Conservation (phyloP, 2,113 vertebrate genomes). For the Apodemus sylvaticus region DNA sequence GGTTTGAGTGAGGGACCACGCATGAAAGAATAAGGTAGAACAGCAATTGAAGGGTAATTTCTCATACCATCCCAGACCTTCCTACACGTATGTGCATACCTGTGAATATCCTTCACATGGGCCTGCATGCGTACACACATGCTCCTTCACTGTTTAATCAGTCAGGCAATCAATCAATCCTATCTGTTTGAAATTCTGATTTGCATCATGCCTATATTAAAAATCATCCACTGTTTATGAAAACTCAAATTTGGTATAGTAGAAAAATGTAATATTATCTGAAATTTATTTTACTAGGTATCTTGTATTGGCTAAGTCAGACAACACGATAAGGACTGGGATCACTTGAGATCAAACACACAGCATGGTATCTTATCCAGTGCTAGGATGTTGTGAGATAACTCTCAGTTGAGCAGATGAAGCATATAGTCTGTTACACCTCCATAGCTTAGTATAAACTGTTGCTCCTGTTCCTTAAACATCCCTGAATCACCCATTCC, state of each 20-base stretch:
- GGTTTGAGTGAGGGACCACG: too few species aligned
- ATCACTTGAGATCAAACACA: background rate
- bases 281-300: background rate
- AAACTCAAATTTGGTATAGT: background rate
- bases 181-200: background rate
- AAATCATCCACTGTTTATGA: background rate
- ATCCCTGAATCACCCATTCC: accelerated
- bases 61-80: too few species aligned
- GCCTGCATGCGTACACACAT: background rate
- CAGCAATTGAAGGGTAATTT: too few species aligned
- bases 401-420: too few species aligned
- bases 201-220: background rate
- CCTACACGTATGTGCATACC: too few species aligned
- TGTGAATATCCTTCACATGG: too few species aligned
- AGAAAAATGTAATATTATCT: background rate
- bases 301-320: too few species aligned
- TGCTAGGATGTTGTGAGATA: background rate
- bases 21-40: too few species aligned
- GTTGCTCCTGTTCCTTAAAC: background rate
- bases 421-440: background rate
- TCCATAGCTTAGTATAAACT: background rate
- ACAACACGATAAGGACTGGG: accelerated
- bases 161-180: background rate
- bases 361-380: background rate
- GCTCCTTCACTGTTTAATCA: too few species aligned